Evolutionary conservation across 2,888 invertebrate genomes (phyloP), one percentile per base, ranked within the genome.

Genomic region (Pegoplata infirma): DNA sequence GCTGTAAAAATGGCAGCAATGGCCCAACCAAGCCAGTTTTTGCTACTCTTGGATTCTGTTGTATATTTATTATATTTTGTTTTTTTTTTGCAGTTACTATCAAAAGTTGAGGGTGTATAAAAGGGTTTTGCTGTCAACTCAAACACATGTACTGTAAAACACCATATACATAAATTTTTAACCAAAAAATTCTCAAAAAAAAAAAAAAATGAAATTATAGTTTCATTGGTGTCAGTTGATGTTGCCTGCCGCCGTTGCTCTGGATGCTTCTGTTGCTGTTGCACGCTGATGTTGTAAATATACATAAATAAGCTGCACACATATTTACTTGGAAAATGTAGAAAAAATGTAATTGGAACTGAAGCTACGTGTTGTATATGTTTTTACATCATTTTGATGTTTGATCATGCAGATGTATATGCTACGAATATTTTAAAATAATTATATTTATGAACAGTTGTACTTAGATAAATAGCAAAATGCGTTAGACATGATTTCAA

Each of bases 311-410:
- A 66, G 53, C 63, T 51, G n/a, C n/a, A n/a, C n/a, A n/a, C n/a
- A n/a, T n/a, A 49, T 77, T 73, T 51, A 68, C 44, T 67, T 10
- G 32, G 40, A 67, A 77, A 68, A 61, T 53, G 77, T 19, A 49
- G 19, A 64, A 63, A 55, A 72, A 74, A 58, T 63, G 78, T 64
- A 78, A 74, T 74, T 74, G 78, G 58, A 78, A 69, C 74, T 59
- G 51, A 74, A 58, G 64, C 10, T 75, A 75, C 78, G 78, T 79
- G 78, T 53, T 69, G 59, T 74, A 28, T 55, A 55, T 66, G 58
- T 58, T 76, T 64, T 64, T 56, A 67, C 47, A 68, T 56, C 61
- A 63, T 67, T 77, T 73, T 76, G 61, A 76, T 72, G 72, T 76
- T 72, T 76, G 72, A 72, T 76, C 61, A 63, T 47, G 32, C 63